Percentiles rank a stretch among this genome's conserved stretches.
phyloP scores from a whole-genome alignment of 2,888 invertebrate species.

The Habrosyne pyritoides region DNA sequence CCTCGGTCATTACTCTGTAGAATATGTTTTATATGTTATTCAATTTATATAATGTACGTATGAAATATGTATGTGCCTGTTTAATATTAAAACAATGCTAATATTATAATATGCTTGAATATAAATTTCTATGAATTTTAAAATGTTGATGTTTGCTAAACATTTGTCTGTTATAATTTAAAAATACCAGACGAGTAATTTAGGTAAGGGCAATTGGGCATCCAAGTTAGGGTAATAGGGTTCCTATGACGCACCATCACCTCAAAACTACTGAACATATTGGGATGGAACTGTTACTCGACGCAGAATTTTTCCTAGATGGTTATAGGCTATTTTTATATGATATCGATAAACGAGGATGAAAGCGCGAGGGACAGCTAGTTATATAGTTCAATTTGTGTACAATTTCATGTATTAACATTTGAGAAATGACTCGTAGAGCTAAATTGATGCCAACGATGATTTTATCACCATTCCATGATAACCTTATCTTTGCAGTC shows the following conservation, averaged over 20 bases:
- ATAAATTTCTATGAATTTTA: background rate
- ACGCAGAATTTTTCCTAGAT: no score
- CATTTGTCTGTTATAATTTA: background rate
- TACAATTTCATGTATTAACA: no score
- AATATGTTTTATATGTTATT: slow-evolving; percentile 10
- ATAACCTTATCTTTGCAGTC: slow-evolving; percentile 1
- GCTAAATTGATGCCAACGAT: background rate
- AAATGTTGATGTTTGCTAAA: background rate
- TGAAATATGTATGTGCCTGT: background rate
- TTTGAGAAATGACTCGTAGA: no score
- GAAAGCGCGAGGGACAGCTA: no score
- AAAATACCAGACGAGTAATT: background rate
- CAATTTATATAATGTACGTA: background rate
- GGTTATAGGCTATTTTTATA: no score
- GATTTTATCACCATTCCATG: background rate
- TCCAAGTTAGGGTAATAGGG: no score
- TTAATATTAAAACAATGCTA: background rate
- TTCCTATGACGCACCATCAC: no score
- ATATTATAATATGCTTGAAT: background rate
- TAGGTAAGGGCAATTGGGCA: background rate
- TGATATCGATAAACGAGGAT: no score
- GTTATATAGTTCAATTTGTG: no score
- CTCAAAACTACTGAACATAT: no score
- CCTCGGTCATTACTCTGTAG: slow-evolving; percentile 43
- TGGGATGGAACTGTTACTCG: no score